These are phyloP conservation scores for Cephus pygmeus DNA, from an alignment of 2,888 invertebrate genomes.

Conservation along the genomic window DNA sequence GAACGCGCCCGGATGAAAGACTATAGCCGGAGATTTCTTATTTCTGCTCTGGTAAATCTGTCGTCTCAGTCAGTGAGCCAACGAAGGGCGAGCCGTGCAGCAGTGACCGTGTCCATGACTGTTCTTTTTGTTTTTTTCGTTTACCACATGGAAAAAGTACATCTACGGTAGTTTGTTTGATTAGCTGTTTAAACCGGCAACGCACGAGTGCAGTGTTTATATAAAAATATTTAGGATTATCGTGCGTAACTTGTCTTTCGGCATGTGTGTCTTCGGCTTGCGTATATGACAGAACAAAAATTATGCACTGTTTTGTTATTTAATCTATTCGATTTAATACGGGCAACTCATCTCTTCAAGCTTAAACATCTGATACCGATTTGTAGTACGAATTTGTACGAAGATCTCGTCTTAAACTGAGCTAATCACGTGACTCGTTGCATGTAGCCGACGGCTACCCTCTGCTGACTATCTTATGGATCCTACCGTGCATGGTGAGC, in stretches of 20 bases:
- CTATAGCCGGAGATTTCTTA: constrained; percentile 58
- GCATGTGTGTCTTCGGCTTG: neutral
- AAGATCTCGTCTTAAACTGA: neutral
- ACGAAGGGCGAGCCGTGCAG: constrained; percentile 58
- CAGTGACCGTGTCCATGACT: constrained; percentile 54
- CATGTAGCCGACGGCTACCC: constrained; percentile 40
- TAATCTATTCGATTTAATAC: neutral
- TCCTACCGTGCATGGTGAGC: constrained; percentile 58
- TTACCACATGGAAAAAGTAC: neutral
- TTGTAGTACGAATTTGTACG: neutral
- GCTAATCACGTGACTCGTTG: constrained; percentile 5
- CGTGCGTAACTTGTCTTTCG: neutral
- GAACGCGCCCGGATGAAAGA: constrained; percentile 4
- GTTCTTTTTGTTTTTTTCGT: constrained; percentile 43
- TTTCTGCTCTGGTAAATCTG: constrained; percentile 66
- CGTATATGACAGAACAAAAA: neutral
- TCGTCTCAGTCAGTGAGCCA: constrained; percentile 64
- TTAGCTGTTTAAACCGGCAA: neutral
- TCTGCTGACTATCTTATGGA: constrained; percentile 50
- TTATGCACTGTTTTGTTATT: neutral
- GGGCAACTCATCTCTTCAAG: neutral
- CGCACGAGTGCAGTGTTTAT: neutral
- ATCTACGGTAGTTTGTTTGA: neutral
- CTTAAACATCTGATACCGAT: neutral
- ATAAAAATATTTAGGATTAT: neutral